Base-by-base conservation (phyloP, 2,888 invertebrate species). In the Drosophila niveifrons region DNA sequence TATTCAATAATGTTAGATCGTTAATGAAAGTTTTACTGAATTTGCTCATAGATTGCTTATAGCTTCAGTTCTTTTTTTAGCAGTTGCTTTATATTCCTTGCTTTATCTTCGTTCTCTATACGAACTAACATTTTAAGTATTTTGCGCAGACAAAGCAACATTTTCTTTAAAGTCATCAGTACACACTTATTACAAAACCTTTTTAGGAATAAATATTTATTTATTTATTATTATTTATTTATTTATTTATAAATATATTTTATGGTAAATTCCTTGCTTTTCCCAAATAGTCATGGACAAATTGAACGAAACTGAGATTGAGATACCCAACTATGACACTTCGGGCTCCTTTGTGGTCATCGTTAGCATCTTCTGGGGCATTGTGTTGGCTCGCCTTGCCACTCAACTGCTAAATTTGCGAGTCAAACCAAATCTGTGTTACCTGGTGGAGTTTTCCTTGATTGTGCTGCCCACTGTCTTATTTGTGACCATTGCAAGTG, bases 401-500 rank as follows among this genome's bases (percentile, higher is more conserved):
- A 46, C 36, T 1, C 56, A 56, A 8, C 34, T 3, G 1, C 10
- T 46, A 31, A 17, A 34, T 13, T 8, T 29, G 2, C n/a, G 7
- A 13, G 13, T 3, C 2, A 31, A 23, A 23, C 17, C 13, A 8
- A 34, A n/a, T 13, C 3, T 48, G 8, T 55, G 83, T 69, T 94
- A 93, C 84, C 41, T 78, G 1, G 80, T 93, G 6, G 95, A 95
- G 91, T 95, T 94, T 82, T 11, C 93, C 0, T 73, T 93, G 17
- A 93, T 95, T 62, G 91, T 94, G 3, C 41, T 94, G 13, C 94
- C 95, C 8, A 89, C 94, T 57, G 93, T 95, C 69, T 70, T 94
- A 34, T 94, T 93, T 17, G 93, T 94, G 51, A 95, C 95, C n/a
- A 72, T 95, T 47, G 90, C 94, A 10, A 91, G 94, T 15, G 83